Evolutionary conservation across 1,140 invertebrate species (phyloP), one percentile per base, ranked within the genome.

Genomic region (Euschistus heros): DNA sequence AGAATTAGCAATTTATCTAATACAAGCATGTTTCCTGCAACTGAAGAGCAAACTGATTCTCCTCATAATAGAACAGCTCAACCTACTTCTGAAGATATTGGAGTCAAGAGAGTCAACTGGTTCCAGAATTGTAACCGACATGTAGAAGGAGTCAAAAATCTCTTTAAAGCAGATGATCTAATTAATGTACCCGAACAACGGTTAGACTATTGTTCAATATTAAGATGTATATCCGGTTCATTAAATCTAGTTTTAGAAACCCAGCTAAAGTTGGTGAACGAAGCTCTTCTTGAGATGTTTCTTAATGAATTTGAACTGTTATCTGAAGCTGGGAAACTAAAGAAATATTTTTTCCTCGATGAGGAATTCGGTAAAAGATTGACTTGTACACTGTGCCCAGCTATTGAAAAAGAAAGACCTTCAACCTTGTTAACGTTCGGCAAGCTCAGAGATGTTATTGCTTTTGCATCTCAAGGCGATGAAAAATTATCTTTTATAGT

Each of bases 321-420:
- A 50, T n/a, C n/a, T 20, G 47, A 20, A 50, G 47, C 47, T 50
- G n/a, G 20, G 10, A 50, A 50, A 10, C 10, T 50, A n/a, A 50
- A 22, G n/a, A 18, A 50, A 50, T 50, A 50, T 50, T 50, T 50
- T 50, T 50, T 50, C n/a, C 47, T 50, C 47, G n/a, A 50, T 50
- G 47, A 22, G n/a, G 47, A 50, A 22, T 50, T 50, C n/a, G 47
- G 47, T 20, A 50, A 50, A 22, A 18, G 47, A 20, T 17, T 50
- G 20, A 13, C 47, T 18, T 18, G n/a, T 20, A n/a, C 47, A 20
- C 47, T 50, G 10, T 50, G n/a, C n/a, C n/a, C n/a, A 22, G 47
- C 47, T 20, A 50, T 50, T 4, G 47, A 22, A 50, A 50, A 50
- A 18, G 47, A 50, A 22, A 18, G n/a, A 18, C 47, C 47, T 22